Percentiles rank a stretch among this genome's conserved stretches.
Evolutionary conservation across 37 sponge, comb jelly and placozoan genomes (phyloP).

Genomic region (Eunapius fragilis): DNA sequence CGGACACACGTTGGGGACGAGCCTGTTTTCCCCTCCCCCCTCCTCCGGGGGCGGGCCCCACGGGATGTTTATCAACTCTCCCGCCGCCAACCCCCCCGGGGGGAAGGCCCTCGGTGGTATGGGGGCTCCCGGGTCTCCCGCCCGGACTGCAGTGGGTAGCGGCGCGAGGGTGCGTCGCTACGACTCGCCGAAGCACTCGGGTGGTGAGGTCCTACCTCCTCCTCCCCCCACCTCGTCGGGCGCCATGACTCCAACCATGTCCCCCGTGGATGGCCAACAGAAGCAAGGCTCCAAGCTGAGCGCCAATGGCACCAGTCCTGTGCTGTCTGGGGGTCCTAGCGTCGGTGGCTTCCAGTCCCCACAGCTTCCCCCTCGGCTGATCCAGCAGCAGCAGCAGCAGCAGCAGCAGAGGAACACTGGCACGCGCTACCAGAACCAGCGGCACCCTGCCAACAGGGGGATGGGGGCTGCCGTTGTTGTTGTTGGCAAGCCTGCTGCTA

Average conservation of each 20-base stretch:
- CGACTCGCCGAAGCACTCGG: constrained; percentile 39
- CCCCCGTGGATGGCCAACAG: constrained; percentile 2
- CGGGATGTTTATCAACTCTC: constrained; percentile 40
- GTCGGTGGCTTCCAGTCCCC: constrained; percentile 4
- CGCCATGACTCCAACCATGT: background rate
- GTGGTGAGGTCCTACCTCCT: constrained; percentile 6
- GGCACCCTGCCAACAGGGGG: constrained; percentile 76
- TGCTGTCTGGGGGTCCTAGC: background rate
- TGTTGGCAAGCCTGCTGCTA: constrained; percentile 1
- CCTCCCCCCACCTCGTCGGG: too few relatives aligned
- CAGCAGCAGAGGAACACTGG: constrained; percentile 27
- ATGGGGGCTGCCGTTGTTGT: too few relatives aligned
- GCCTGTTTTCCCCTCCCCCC: constrained; percentile 67
- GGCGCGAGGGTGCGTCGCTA: constrained; percentile 18
- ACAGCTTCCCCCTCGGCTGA: constrained; percentile 45
- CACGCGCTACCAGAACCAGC: constrained; percentile 79
- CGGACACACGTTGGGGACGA: constrained; percentile 65
- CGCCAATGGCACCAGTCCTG: background rate
- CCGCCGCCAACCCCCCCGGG: background rate
- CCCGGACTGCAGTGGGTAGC: constrained; percentile 41
- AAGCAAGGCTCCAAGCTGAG: background rate
- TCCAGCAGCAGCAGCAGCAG: constrained; percentile 49
- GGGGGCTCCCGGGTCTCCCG: constrained; percentile 16
- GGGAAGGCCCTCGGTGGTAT: constrained; percentile 8
- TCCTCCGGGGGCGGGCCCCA: constrained; percentile 28